phyloP scores from a whole-genome alignment of 2,888 invertebrate genomes.

The Galerucella calmariensis region DNA sequence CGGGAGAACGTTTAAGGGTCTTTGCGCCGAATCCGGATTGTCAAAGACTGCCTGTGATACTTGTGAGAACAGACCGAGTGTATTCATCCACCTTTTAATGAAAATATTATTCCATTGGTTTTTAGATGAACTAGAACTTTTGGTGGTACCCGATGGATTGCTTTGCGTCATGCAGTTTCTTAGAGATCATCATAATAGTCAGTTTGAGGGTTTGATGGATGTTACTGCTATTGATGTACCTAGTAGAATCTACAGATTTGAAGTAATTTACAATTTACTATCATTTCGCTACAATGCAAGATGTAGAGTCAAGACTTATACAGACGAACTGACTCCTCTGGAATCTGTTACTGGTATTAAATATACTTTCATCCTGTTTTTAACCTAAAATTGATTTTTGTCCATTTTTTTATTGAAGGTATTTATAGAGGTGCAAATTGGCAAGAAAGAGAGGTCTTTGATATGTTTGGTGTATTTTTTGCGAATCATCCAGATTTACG shows the following conservation, averaged over 20 bases:
- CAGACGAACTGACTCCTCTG: constrained; percentile 94
- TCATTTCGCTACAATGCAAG: constrained; percentile 92
- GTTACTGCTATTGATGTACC: constrained; percentile 86
- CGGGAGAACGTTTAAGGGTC: no score
- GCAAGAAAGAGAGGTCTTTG: constrained; percentile 96
- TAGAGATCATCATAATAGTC: constrained; percentile 94
- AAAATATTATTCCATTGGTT: not conserved
- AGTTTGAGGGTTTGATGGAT: constrained; percentile 89
- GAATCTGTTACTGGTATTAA: constrained; percentile 73
- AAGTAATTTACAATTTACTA: constrained; percentile 90
- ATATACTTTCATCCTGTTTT: not conserved
- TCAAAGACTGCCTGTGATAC: no score
- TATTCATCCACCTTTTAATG: not conserved
- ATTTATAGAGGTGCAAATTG: constrained; percentile 93
- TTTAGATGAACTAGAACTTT: constrained; percentile 86
- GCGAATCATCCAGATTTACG: constrained; percentile 96
- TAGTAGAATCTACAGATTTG: constrained; percentile 86
- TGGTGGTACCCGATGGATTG: constrained; percentile 91
- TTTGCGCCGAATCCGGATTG: no score
- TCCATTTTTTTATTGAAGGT: constrained; percentile 56
- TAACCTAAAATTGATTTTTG: not conserved
- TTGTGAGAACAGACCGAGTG: not conserved
- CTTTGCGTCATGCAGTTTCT: constrained; percentile 92
- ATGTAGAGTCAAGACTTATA: constrained; percentile 95
- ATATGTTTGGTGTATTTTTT: constrained; percentile 99